These are phyloP conservation scores for Tupaia chinensis DNA, from an alignment of 2,113 vertebrate genomes.

Conservation along the genomic window DNA sequence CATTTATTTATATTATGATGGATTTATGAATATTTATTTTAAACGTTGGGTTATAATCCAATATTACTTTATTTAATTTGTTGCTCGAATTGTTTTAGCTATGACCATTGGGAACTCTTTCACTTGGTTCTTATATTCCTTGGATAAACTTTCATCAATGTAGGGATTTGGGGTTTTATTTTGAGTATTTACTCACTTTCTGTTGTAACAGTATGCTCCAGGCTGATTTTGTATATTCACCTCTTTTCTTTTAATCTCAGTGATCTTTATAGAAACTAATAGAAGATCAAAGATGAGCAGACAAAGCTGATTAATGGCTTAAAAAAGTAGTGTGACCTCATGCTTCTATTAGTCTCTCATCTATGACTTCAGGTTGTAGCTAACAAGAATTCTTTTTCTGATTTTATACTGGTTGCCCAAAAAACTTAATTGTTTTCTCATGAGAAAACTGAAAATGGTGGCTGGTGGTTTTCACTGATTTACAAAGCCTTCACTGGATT, in stretches of 20 bases:
- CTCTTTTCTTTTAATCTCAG: slow-evolving; percentile 48
- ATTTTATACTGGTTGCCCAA: background rate
- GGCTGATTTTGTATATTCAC: slow-evolving; percentile 2
- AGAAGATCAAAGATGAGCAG: slow-evolving; percentile 33
- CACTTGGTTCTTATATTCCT: background rate
- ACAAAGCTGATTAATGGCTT: background rate
- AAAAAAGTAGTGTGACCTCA: slow-evolving; percentile 22
- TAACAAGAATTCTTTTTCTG: slow-evolving; percentile 41
- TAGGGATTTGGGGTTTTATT: background rate
- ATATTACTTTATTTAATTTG: background rate
- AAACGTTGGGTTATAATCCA: background rate
- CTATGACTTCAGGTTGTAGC: background rate
- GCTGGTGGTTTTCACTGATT: slow-evolving; percentile 23
- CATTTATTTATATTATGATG: background rate
- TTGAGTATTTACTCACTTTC: background rate
- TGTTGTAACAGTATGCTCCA: background rate
- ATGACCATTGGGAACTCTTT: background rate
- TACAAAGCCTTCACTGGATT: slow-evolving; percentile 45
- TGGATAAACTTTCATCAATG: background rate
- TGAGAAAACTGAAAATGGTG: background rate
- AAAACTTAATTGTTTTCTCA: slow-evolving; percentile 27
- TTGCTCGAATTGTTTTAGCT: background rate
- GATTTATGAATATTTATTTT: slow-evolving; percentile 29
- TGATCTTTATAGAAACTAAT: slow-evolving; percentile 28
- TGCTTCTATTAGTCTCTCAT: background rate